phyloP scores from a whole-genome alignment of 2,113 vertebrate genomes.

The Piaya cayana region DNA sequence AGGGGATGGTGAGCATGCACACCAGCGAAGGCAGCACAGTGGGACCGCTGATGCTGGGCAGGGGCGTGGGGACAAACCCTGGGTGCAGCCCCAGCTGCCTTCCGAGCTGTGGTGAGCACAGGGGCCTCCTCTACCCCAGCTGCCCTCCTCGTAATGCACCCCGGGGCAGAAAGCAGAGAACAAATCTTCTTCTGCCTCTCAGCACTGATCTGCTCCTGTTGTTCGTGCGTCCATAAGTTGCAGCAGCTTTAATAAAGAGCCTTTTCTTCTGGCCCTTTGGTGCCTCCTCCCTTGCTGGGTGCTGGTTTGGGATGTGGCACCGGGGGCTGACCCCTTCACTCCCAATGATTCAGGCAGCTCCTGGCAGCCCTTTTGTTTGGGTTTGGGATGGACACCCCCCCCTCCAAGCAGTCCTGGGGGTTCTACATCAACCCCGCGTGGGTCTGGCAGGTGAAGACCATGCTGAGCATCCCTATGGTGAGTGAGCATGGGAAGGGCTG shows the following conservation, averaged over 20 bases:
- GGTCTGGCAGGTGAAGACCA: background rate
- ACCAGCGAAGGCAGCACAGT: accelerated
- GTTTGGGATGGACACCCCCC: background rate
- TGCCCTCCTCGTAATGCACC: background rate
- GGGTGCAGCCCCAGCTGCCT: background rate
- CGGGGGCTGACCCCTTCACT: background rate
- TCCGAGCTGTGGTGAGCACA: accelerated
- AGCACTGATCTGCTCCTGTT: background rate
- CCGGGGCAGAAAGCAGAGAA: background rate
- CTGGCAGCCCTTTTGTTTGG: constrained; percentile 53
- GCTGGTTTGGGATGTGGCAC: background rate
- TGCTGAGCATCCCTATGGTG: accelerated
- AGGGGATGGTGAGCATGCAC: accelerated
- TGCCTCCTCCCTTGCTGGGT: background rate
- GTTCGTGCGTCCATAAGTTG: accelerated
- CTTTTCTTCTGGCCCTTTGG: background rate
- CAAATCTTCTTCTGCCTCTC: background rate
- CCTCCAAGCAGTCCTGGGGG: too few relatives aligned
- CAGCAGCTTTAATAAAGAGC: background rate
- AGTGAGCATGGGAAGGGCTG: background rate
- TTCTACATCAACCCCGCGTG: accelerated
- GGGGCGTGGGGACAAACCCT: background rate
- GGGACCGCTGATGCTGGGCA: background rate
- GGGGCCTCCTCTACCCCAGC: accelerated
- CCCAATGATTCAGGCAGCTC: constrained; percentile 69